Percentiles rank a stretch among this genome's conserved stretches.
Conservation (phyloP, 2,888 invertebrate species). For the Bugulina stolonifera region DNA sequence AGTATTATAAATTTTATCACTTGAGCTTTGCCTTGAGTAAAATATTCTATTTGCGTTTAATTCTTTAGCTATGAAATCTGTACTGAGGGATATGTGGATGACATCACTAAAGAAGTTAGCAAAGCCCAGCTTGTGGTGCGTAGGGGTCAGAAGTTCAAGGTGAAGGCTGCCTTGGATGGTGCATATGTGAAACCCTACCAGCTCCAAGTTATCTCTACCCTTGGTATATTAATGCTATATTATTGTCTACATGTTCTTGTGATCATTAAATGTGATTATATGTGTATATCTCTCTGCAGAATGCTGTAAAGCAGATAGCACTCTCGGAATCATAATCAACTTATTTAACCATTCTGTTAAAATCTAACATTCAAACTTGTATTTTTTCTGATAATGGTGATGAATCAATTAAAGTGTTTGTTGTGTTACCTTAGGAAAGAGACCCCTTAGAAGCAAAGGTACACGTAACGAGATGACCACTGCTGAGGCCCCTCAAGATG, state of each 20-base stretch:
- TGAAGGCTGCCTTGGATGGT: neutral
- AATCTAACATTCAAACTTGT: no score
- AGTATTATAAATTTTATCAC: no score
- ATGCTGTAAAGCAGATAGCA: no score
- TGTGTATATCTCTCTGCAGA: no score
- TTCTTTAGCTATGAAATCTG: slow-evolving; percentile 11
- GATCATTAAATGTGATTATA: no score
- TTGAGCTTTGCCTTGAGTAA: no score
- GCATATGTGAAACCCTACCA: neutral
- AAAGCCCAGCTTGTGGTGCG: neutral
- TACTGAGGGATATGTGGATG: neutral
- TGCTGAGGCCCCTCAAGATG: neutral
- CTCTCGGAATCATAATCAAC: no score
- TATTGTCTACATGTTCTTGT: neutral
- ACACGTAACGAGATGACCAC: slow-evolving; percentile 5
- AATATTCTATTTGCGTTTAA: neutral
- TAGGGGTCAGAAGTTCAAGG: slow-evolving; percentile 20
- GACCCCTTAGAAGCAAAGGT: neutral
- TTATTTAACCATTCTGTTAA: no score
- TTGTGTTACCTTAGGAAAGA: no score
- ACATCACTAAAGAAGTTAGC: neutral
- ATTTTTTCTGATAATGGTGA: no score
- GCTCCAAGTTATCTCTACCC: neutral
- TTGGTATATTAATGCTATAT: neutral
- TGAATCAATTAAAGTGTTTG: no score